Base-by-base conservation (phyloP, 64 coral and sea anemone genomes). In the Montipora efflorescens region DNA sequence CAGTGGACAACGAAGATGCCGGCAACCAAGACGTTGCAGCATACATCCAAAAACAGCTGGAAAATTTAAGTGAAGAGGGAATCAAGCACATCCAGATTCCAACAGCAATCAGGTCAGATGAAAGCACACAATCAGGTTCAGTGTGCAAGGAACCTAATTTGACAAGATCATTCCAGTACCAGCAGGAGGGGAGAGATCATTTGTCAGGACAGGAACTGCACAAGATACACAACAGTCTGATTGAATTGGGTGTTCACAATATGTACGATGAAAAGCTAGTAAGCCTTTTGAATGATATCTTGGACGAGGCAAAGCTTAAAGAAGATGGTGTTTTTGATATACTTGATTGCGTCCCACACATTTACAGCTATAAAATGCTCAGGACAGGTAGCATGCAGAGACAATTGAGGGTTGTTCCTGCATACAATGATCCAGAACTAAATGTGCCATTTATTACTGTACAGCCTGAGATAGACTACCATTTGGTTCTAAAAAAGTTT, bases 401-500 rank as follows among this genome's bases (percentile, higher is more conserved):
- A 72, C 83, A 87, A 68, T 36, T 87, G 47, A 87, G 83, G 45
- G 57, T 87, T 14, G 62, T 48, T 52, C 83, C 83, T 71, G 83
- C 83, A 48, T 48, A 72, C 48, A 87, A 87, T 67, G 44, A 87
- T 70, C 28, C 9, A 48, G 66, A 67, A 2, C 14, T 87, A 45
- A 87, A 87, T 87, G 83, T 67, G 3, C 83, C 62, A 5, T 73
- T 48, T 73, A 87, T 72, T 47, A 66, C 69, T 74, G 83, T 72
- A 7, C 83, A 87, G 43, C 83, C 83, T 51, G 83, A 87, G 25
- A 87, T 87, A 49, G 83, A 87, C 47, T 87, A 87, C 25, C 83
- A 87, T 22, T 72, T 87, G 36, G 83, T 87, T 49, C 83, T 87
- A 2, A 87, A 87, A 16, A 87, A 87, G 83, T 87, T 87, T 87